Evolutionary conservation across 2,888 invertebrate species (phyloP).

Genomic region (Ennomos quercinarius): DNA sequence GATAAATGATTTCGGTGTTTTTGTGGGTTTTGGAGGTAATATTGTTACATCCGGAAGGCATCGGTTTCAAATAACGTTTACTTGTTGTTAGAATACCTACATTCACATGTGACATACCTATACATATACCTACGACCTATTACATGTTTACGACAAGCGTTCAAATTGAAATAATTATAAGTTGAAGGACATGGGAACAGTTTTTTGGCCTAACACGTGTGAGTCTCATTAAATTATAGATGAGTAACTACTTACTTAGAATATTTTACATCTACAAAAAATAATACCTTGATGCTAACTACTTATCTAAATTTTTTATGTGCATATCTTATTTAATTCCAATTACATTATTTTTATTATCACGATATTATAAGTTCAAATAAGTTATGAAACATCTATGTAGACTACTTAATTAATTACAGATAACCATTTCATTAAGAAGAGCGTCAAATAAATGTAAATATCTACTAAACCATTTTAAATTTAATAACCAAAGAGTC

Average conservation of each 20-base stretch:
- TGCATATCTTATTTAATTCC: no score
- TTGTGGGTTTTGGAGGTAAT: conserved; percentile 27
- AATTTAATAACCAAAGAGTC: conserved; percentile 19
- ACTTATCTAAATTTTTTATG: no score
- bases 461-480: conserved; percentile 5
- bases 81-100: conserved; percentile 9
- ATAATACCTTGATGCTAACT: no score
- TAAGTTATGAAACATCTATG: background rate
- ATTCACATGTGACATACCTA: background rate
- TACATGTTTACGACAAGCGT: no score
- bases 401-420: conserved; percentile 1
- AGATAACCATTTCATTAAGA: conserved; percentile 1
- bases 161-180: no score
- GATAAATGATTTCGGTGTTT: conserved; percentile 38
- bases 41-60: conserved; percentile 25
- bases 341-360: no score
- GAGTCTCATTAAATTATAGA: no score
- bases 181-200: no score
- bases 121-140: no score
- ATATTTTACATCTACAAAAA: no score
- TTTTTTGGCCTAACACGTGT: no score
- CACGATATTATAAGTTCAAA: background rate
- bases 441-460: conserved; percentile 6
- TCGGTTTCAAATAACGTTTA: conserved; percentile 18
- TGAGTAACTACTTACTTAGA: no score